Conservation (phyloP, 2,797 vertebrate genomes). For the Thalassophryne amazonica region DNA sequence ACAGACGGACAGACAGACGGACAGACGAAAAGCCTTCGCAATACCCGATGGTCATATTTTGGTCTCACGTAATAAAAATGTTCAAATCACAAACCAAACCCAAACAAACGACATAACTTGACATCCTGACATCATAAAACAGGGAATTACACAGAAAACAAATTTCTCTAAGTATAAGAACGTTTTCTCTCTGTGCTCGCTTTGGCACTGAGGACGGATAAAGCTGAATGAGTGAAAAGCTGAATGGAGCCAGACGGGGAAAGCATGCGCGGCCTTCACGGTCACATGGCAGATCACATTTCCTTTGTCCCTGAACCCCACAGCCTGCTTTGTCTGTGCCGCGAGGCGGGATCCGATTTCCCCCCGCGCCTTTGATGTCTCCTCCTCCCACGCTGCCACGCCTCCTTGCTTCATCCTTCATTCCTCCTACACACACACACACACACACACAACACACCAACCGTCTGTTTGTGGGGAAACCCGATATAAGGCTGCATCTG, state of each 20-base stretch:
- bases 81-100: no score
- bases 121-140: background rate
- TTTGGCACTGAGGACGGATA: slow-evolving; percentile 18
- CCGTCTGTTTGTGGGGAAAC: slow-evolving; percentile 47
- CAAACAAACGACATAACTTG: no score
- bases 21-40: no score
- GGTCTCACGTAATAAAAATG: no score
- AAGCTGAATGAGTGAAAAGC: slow-evolving; percentile 69
- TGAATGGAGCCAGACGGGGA: slow-evolving; percentile 70
- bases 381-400: slow-evolving; percentile 58
- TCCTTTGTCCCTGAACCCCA: slow-evolving; percentile 66
- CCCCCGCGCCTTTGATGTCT: slow-evolving; percentile 65
- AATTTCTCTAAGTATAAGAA: background rate
- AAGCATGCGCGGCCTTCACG: slow-evolving; percentile 49
- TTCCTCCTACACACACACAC: background rate
- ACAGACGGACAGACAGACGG: no score
- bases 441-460: background rate
- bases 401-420: slow-evolving; percentile 16
- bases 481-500: slow-evolving; percentile 42
- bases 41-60: no score
- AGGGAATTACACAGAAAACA: background rate
- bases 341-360: slow-evolving; percentile 63
- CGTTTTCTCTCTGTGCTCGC: background rate
- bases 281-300: slow-evolving; percentile 63
- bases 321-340: slow-evolving; percentile 50